Evolutionary conservation across 2,113 vertebrate species (phyloP), one percentile per base, ranked within the genome.

Genomic region (Leptobrachium ailaonicum): DNA sequence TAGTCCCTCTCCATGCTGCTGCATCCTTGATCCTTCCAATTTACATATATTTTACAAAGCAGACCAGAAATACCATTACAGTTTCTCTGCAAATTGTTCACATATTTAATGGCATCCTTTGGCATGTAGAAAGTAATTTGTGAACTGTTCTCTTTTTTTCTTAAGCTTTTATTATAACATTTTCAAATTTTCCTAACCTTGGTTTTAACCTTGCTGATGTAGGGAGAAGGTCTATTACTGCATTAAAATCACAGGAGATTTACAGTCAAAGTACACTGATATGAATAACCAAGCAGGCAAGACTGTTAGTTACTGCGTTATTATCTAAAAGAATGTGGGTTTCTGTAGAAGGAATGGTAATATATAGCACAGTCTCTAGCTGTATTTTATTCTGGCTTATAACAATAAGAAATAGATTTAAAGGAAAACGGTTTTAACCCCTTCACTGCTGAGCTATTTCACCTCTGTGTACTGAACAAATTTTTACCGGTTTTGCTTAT

Each of bases 151-250:
- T 60, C 13, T 60, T 68, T 66, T 68, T 6, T 47, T 43, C 45
- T 70, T 69, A 41, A 53, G 66, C 41, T 50, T 50, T 50, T 50
- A 50, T 50, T 50, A 8, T 50, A 60, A 77, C 66, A 69, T 77
- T 77, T 69, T 60, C 41, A 45, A 58, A 66, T 47, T 60, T 32
- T 54, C 10, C 58, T 77, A 77, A 77, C 75, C 66, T 77, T 77
- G 64, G 67, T 77, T 77, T 77, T 60, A 60, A 60, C 56, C 56
- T 60, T 41, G 41, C 13, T 70, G 66, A 69, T 77, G 13, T 68
- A 60, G n/a, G 11, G 47, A 42, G 20, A 66, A 66, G 73, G 73
- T 75, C 62, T 66, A 8, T 75, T n/a, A n/a, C 66, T 69, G 75
- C 41, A 67, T 41, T 70, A 45, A 60, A 77, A 77, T 43, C 41